Conservation (phyloP, 2,113 vertebrate species). For the Microcebus griseorufus region DNA sequence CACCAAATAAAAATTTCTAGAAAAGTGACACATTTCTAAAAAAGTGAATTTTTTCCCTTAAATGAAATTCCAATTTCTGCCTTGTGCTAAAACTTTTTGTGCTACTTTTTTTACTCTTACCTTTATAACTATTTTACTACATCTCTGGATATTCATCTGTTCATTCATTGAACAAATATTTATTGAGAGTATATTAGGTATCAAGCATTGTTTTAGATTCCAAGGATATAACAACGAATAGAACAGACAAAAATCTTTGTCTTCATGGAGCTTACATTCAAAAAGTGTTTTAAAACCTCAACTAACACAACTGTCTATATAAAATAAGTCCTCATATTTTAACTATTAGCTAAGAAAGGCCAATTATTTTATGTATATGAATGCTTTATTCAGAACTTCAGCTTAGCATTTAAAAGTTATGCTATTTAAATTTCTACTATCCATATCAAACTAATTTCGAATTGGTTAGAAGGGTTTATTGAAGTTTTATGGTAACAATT, state of each 20-base stretch:
- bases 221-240: neutral
- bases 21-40: neutral
- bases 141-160: neutral
- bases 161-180: neutral
- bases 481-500: neutral
- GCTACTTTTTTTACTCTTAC: neutral
- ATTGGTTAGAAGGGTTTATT: neutral
- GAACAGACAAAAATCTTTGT: neutral
- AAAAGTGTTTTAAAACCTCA: conserved; percentile 8
- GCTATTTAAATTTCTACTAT: neutral
- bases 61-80: neutral
- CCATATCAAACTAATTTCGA: conserved; percentile 30
- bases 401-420: conserved; percentile 23
- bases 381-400: conserved; percentile 4
- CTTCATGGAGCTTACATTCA: neutral
- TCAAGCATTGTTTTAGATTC: neutral
- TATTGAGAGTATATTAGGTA: neutral
- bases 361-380: conserved; percentile 8
- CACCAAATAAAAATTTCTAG: neutral
- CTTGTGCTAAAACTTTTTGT: neutral
- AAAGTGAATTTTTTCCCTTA: neutral
- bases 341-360: neutral
- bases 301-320: neutral
- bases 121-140: neutral
- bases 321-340: neutral